phyloP scores from a whole-genome alignment of 2,113 vertebrate species.

The Otis tarda region DNA sequence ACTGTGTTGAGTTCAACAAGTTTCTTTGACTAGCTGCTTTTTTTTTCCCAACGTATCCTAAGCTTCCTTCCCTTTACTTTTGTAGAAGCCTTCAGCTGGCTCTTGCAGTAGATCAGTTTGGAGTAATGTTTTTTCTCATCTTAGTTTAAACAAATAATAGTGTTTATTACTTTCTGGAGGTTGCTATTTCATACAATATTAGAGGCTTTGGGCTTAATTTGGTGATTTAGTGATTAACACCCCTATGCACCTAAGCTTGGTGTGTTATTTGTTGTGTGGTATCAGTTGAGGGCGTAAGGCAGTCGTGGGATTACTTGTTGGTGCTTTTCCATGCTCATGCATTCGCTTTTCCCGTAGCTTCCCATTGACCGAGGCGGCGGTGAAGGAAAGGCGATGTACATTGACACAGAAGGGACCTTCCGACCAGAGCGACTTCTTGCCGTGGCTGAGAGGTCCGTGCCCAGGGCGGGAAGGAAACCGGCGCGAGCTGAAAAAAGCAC shows the following conservation, averaged over 20 bases:
- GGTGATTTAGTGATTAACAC: background rate
- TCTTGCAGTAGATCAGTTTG: background rate
- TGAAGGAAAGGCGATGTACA: slow-evolving; percentile 99
- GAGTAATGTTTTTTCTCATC: background rate
- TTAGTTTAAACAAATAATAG: background rate
- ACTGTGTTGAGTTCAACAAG: background rate
- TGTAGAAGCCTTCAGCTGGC: background rate
- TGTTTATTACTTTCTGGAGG: background rate
- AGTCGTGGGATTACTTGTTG: background rate
- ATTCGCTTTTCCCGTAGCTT: slow-evolving; percentile 72
- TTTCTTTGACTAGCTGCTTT: background rate
- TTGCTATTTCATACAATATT: background rate
- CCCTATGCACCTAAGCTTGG: background rate
- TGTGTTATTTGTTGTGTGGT: background rate
- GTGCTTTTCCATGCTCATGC: background rate
- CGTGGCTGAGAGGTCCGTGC: slow-evolving; percentile 91
- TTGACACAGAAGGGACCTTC: slow-evolving; percentile 96
- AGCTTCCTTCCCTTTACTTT: background rate
- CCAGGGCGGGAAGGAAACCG: background rate
- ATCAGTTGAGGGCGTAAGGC: background rate
- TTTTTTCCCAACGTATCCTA: fast-evolving
- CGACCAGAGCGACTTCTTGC: slow-evolving; percentile 93
- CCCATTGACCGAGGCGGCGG: slow-evolving; percentile 95
- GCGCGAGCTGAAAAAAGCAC: background rate
- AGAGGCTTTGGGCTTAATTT: background rate